Percentiles rank a stretch among this genome's conserved stretches.
Evolutionary conservation across 2,888 invertebrate genomes (phyloP).

Genomic region (Ornithoptera priamus): DNA sequence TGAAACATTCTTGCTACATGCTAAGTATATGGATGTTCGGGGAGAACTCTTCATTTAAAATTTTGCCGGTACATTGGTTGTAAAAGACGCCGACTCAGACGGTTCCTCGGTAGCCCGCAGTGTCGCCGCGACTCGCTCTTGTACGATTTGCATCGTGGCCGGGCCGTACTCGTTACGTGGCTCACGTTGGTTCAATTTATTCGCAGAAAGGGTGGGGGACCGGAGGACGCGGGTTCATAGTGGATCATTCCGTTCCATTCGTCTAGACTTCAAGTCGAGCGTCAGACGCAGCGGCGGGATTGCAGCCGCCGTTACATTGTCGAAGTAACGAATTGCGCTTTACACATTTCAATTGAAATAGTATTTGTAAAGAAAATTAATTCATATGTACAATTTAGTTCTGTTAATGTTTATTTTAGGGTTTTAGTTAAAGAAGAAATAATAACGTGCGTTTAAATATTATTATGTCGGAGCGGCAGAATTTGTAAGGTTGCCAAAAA

Average conservation of each 20-base stretch:
- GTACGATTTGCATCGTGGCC: conserved; percentile 61
- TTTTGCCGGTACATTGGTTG: conserved; percentile 21
- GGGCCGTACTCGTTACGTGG: conserved; percentile 22
- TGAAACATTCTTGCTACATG: not conserved
- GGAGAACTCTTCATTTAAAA: conserved; percentile 17
- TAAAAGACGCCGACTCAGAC: conserved; percentile 19
- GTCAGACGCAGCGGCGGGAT: conserved; percentile 19
- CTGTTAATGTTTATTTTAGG: not conserved
- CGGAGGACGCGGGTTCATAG: not conserved
- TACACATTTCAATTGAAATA: conserved; percentile 13
- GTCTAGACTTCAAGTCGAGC: conserved; percentile 19
- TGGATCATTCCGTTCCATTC: conserved; percentile 22
- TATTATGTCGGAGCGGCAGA: not conserved
- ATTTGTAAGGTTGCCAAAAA: not conserved
- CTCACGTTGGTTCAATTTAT: conserved; percentile 29
- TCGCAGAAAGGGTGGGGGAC: not conserved
- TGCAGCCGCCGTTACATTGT: conserved; percentile 4
- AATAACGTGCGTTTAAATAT: not conserved
- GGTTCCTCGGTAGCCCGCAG: conserved; percentile 8
- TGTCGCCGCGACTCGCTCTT: conserved; percentile 27
- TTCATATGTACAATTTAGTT: not conserved
- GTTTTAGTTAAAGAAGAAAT: not conserved
- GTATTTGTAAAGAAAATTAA: conserved; percentile 4
- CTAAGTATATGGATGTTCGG: conserved; percentile 3
- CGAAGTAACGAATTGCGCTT: conserved; percentile 19